Conservation (phyloP, 1,140 invertebrate species). For the Whitmania pigra region DNA sequence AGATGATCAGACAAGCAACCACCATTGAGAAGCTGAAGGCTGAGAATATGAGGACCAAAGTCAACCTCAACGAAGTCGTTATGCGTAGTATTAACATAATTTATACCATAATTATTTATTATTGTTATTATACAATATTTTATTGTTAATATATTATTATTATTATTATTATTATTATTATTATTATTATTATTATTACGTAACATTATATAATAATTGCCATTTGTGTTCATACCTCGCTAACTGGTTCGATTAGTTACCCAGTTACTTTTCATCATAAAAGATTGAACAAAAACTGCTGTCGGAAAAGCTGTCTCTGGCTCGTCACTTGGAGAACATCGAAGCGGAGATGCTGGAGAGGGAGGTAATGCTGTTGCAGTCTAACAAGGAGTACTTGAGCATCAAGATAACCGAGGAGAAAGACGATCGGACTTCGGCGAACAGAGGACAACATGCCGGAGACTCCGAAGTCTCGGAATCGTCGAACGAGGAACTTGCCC, state of each 20-base stretch:
- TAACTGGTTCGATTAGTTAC: no score
- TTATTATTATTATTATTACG: no score
- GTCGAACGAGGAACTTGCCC: no score
- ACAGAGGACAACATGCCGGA: not conserved
- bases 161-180: no score
- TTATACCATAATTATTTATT: no score
- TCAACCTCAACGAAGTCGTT: not conserved
- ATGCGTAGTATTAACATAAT: not conserved
- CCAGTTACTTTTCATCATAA: no score
- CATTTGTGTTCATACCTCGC: no score
- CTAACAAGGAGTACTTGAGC: slow-evolving; percentile 37
- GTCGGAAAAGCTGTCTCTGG: slow-evolving; percentile 42
- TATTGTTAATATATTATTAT: no score
- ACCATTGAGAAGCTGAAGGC: slow-evolving; percentile 39
- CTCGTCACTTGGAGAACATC: slow-evolving; percentile 44
- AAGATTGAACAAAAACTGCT: slow-evolving; percentile 35
- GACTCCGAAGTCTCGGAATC: slow-evolving; percentile 20
- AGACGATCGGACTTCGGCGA: not conserved
- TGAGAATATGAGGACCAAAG: slow-evolving; percentile 37
- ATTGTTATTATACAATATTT: no score
- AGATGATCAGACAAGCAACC: slow-evolving; percentile 33
- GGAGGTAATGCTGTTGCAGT: slow-evolving; percentile 42
- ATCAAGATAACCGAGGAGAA: not conserved
- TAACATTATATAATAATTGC: no score
- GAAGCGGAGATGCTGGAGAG: slow-evolving; percentile 45